Percentiles rank a stretch among this genome's conserved stretches.
Conservation (phyloP, 2,113 vertebrate species). For the Clarias batrachus region DNA sequence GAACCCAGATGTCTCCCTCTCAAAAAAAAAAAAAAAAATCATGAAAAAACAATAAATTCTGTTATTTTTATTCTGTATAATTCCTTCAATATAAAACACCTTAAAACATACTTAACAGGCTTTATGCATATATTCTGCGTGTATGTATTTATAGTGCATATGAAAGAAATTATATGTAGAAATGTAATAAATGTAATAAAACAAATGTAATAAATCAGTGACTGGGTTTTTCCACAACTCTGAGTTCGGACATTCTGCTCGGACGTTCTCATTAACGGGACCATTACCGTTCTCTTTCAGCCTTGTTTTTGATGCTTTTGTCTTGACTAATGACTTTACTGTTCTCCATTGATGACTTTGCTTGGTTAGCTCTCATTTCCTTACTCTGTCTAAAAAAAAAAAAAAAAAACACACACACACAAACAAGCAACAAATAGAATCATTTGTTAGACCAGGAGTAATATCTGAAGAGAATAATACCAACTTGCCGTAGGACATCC, state of each 20-base stretch:
- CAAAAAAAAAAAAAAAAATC: background rate
- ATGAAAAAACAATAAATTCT: background rate
- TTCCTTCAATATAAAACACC: background rate
- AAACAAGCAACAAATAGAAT: conserved; percentile 6
- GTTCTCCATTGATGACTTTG: conserved; percentile 98
- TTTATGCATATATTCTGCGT: no score
- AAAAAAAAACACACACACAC: background rate
- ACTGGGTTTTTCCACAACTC: background rate
- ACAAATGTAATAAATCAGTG: background rate
- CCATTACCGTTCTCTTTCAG: conserved; percentile 91
- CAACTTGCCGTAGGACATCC: conserved; percentile 38
- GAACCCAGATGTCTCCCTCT: background rate
- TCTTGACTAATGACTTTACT: conserved; percentile 99
- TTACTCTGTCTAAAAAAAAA: conserved; percentile 85
- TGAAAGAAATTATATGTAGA: no score
- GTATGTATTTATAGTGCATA: no score
- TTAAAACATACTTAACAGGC: no score
- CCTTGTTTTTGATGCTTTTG: conserved; percentile 98
- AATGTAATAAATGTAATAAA: no score
- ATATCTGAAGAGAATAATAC: conserved; percentile 35
- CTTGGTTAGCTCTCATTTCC: conserved; percentile 95
- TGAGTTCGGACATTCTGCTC: background rate
- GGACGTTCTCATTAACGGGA: background rate
- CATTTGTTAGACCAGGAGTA: conserved; percentile 32
- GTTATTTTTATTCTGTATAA: background rate